Conservation (phyloP, 1,140 invertebrate genomes). For the Bombus huntii region DNA sequence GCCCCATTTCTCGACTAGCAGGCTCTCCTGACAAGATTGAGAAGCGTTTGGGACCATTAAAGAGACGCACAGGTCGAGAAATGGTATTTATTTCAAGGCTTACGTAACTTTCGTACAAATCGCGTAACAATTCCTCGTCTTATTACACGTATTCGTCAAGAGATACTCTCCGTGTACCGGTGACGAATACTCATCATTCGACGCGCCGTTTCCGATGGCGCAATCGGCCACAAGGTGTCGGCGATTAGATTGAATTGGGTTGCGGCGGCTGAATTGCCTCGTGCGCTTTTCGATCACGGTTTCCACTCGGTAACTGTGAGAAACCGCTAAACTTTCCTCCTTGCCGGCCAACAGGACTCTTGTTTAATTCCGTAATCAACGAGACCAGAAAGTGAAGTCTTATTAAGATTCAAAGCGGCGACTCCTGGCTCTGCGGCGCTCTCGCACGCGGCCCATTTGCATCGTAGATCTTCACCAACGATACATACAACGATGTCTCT, state of each 20-base stretch:
- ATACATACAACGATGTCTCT: conserved; percentile 3
- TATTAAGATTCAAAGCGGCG: conserved; percentile 50
- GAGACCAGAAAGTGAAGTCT: conserved; percentile 54
- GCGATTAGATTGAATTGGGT: conserved; percentile 68
- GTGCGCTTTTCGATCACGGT: conserved; percentile 54
- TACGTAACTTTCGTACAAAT: conserved; percentile 28
- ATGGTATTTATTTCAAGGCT: not conserved
- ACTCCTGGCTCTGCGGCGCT: not conserved
- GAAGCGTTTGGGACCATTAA: not conserved
- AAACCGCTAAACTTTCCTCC: conserved; percentile 72
- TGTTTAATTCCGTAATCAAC: conserved; percentile 54
- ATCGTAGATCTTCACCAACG: conserved; percentile 26
- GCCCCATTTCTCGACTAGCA: not conserved
- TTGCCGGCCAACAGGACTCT: conserved; percentile 9
- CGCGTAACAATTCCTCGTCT: conserved; percentile 30
- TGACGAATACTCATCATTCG: conserved; percentile 55
- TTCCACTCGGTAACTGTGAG: conserved; percentile 65
- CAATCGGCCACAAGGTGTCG: conserved; percentile 61
- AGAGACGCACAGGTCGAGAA: not conserved
- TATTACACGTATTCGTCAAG: conserved; percentile 40
- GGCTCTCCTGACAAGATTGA: not conserved
- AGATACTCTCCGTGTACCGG: conserved; percentile 22
- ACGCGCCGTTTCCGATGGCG: conserved; percentile 36
- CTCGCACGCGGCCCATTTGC: conserved; percentile 28
- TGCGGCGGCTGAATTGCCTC: conserved; percentile 41